Percentiles rank a stretch among this genome's conserved stretches.
phyloP scores from a whole-genome alignment of 2,888 invertebrate species.

The Carabus problematicus region DNA sequence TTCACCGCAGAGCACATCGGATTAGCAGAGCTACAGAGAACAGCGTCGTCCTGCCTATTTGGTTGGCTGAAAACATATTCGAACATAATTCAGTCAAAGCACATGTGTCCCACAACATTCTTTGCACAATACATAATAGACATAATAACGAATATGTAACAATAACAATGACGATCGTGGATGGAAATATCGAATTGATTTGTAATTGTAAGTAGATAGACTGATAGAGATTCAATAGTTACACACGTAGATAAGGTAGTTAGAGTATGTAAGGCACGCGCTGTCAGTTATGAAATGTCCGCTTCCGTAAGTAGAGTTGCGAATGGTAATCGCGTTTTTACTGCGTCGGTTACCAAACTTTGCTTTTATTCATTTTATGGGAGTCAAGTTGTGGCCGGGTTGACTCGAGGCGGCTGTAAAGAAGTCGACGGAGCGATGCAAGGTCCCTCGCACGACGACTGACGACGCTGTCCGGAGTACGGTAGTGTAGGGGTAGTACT shows the following conservation, averaged over 20 bases:
- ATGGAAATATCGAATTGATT: too few species aligned
- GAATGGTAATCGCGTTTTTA: conserved; percentile 37
- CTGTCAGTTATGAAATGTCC: not conserved
- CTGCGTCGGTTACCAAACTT: conserved; percentile 36
- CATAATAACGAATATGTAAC: too few species aligned
- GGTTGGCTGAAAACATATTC: conserved; percentile 1
- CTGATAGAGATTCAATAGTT: too few species aligned
- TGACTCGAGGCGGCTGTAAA: conserved; percentile 27
- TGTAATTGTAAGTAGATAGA: too few species aligned
- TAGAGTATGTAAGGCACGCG: not conserved
- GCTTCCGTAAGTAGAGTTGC: conserved; percentile 20
- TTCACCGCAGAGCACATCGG: conserved; percentile 11
- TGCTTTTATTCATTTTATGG: conserved; percentile 40
- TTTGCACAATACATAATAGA: too few species aligned
- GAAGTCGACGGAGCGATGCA: conserved; percentile 10
- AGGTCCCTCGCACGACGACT: not conserved
- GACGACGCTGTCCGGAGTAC: conserved; percentile 1
- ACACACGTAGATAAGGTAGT: not conserved
- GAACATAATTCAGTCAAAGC: not conserved
- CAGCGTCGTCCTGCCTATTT: not conserved
- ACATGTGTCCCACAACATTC: too few species aligned
- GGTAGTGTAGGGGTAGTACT: not conserved
- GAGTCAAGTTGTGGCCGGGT: conserved; percentile 31
- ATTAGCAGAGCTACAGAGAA: conserved; percentile 3
- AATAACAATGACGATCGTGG: too few species aligned